Evolutionary conservation across 2,113 vertebrate species (phyloP), one percentile per base, ranked within the genome.

Genomic region (Ageneiosus marmoratus): DNA sequence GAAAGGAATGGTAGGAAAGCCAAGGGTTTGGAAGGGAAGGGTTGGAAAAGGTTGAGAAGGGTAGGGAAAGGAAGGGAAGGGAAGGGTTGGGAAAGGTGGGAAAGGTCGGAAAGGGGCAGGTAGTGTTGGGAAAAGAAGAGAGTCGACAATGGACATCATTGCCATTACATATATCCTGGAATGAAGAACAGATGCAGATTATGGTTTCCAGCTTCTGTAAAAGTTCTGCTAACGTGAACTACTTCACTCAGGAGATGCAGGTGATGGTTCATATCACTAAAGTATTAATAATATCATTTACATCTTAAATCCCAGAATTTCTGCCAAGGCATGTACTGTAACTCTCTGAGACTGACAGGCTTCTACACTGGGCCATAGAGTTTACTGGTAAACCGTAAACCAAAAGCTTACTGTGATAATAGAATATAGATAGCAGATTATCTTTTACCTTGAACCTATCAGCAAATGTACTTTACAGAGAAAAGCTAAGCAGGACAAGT

Each of bases 231-330:
- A 74, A 74, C 9, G 15, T 74, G 72, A 73, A 15, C 27, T 50
- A 50, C 1, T 8, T 20, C 27, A 20, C n/a, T 29, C 46, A 51
- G 46, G 51, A 76, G 51, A 76, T 34, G 2, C 8, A 55, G 13
- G 29, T 24, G 32, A 29, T 10, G 2, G 1, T 34, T 55, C 4
- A 76, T 34, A 77, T 56, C 9, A 77, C 56, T 56, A 15, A 22
- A 11, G 22, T 24, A 37, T 77, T 56, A 51, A 74, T 55, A 53
- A 77, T 77, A 77, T 77, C 10, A 56, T 56, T 56, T 56, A 5
- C 51, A 37, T 77, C 11, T n/a, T 20, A 56, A 55, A 37, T 77
- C 74, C 16, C 32, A 77, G 10, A 56, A 12, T 15, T n/a, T 77
- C 16, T 37, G 5, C 16, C 22, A 37, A 32, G 22, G 15, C 48